Percentiles rank a stretch among this genome's conserved stretches.
phyloP scores from a whole-genome alignment of 2,797 vertebrate species.

The Acrocephalus scirpaceus region DNA sequence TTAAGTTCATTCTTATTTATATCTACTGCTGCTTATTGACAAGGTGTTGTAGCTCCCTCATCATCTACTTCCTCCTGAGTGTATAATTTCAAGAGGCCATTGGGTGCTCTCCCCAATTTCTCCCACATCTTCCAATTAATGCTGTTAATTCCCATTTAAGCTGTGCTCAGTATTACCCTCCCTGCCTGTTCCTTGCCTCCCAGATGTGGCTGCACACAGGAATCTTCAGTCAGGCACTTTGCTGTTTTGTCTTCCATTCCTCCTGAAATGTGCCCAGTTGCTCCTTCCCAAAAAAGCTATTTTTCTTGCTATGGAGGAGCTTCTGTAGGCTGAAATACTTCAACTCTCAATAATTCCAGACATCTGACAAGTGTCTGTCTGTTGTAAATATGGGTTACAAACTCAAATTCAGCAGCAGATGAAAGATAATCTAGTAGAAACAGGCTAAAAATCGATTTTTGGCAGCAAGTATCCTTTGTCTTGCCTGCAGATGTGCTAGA shows the following conservation, averaged over 20 bases:
- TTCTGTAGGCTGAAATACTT: background rate
- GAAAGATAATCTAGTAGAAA: slow-evolving; percentile 5
- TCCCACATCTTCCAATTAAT: background rate
- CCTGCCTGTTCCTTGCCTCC: background rate
- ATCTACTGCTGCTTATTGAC: background rate
- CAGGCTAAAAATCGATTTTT: background rate
- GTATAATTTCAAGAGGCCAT: background rate
- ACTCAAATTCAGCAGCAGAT: background rate
- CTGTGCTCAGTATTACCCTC: background rate
- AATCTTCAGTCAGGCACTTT: background rate
- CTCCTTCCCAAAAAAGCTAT: background rate
- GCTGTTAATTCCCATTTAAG: background rate
- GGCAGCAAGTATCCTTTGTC: background rate
- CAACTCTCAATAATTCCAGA: background rate
- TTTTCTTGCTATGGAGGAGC: background rate
- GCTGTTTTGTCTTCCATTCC: background rate
- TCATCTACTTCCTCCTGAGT: background rate
- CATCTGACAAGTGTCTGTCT: background rate
- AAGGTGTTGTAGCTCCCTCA: background rate
- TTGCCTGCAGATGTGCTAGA: background rate
- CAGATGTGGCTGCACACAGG: background rate
- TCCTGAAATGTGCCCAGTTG: background rate
- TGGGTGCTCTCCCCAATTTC: background rate
- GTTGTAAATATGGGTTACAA: background rate
- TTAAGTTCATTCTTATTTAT: background rate